These are phyloP conservation scores for Euthynnus affinis DNA, from an alignment of 2,797 vertebrate species.

Conservation along the genomic window DNA sequence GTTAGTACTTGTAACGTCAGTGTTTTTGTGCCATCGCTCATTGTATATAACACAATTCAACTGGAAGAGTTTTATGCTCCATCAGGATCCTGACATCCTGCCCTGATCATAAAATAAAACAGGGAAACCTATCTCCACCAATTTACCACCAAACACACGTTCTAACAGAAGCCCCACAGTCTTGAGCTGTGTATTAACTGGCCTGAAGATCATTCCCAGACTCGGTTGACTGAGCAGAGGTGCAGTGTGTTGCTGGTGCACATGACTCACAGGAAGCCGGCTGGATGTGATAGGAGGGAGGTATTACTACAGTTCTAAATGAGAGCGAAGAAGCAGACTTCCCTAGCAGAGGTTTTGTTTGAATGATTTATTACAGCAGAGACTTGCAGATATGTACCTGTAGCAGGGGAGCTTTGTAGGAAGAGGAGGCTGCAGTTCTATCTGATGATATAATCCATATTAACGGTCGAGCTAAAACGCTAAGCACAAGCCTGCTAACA, in stretches of 20 bases:
- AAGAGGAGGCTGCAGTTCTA: constrained; percentile 21
- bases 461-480: constrained; percentile 36
- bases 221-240: not conserved
- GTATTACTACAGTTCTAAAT: constrained; percentile 3
- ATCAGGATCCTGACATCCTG: too few species aligned
- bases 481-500: constrained; percentile 37
- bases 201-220: not conserved
- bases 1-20: too few species aligned
- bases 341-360: constrained; percentile 21
- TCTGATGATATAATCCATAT: constrained; percentile 59
- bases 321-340: not conserved
- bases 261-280: not conserved
- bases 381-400: constrained; percentile 4
- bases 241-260: not conserved
- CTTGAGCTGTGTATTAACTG: not conserved
- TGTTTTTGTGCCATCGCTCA: too few species aligned
- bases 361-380: constrained; percentile 53
- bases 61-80: too few species aligned
- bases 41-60: too few species aligned
- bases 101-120: not conserved
- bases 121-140: not conserved
- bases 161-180: not conserved
- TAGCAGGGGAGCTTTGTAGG: constrained; percentile 6
- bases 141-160: too few species aligned
- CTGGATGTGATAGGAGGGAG: not conserved